A percentile compares a stretch with the other conserved stretches of the same genome.
These are phyloP conservation scores for Microcebus lehilahytsara DNA, from an alignment of 2,113 vertebrate species.

Conservation along the genomic window DNA sequence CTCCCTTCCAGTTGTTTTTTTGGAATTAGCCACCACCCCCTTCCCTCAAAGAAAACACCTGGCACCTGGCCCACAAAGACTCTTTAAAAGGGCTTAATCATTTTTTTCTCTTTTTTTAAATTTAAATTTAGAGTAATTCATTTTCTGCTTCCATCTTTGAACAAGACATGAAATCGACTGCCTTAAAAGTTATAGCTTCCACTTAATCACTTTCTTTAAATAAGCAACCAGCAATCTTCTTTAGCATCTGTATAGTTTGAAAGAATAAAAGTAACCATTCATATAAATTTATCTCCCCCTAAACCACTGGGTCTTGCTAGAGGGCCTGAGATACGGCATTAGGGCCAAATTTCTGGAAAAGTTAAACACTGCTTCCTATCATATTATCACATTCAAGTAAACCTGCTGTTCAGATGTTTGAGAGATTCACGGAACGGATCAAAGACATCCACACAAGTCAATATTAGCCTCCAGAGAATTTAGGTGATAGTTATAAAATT, in stretches of 20 bases:
- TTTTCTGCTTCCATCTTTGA: too few species aligned
- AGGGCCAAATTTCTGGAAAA: neutral
- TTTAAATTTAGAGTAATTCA: too few species aligned
- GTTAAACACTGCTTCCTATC: slow-evolving; percentile 1
- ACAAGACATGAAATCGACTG: too few species aligned
- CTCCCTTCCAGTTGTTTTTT: neutral
- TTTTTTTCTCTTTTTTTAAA: neutral
- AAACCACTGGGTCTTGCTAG: neutral
- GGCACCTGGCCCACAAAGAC: neutral
- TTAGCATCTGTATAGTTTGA: neutral
- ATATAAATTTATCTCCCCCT: neutral
- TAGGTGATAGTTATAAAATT: neutral
- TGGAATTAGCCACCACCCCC: neutral
- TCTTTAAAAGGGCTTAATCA: neutral
- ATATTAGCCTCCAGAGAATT: neutral
- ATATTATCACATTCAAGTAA: neutral
- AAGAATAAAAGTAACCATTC: slow-evolving; percentile 12
- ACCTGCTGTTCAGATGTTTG: neutral
- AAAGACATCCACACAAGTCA: slow-evolving; percentile 11
- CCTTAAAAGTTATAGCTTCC: too few species aligned
- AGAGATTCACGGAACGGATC: slow-evolving; percentile 26
- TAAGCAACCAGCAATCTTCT: neutral
- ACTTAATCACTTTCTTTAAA: neutral
- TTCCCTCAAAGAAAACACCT: neutral
- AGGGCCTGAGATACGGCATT: neutral